These are phyloP conservation scores for Scaptomyza tumidula DNA, from an alignment of 2,888 invertebrate genomes.

Conservation along the genomic window DNA sequence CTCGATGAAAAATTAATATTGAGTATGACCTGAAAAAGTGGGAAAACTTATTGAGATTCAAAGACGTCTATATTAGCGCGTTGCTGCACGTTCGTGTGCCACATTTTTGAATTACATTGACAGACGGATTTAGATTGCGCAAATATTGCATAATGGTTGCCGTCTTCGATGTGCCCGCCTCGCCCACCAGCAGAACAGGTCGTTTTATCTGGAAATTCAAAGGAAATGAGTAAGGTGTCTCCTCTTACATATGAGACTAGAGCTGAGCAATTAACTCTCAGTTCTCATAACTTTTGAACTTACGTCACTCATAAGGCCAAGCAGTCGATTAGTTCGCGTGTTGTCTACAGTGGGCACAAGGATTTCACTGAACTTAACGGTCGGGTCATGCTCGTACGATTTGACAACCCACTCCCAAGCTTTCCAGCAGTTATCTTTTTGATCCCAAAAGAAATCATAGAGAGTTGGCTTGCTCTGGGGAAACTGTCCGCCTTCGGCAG, in stretches of 20 bases:
- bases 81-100: constrained; percentile 18
- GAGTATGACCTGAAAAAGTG: constrained; percentile 87
- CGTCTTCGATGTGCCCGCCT: constrained; percentile 96
- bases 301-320: constrained; percentile 91
- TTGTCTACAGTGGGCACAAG: constrained; percentile 96
- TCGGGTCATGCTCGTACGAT: constrained; percentile 89
- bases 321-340: constrained; percentile 90
- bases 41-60: not conserved
- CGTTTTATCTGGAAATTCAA: constrained; percentile 86
- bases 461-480: constrained; percentile 90
- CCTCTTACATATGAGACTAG: not conserved
- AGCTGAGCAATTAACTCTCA: not conserved
- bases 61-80: constrained; percentile 33
- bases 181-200: constrained; percentile 94
- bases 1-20: constrained; percentile 96
- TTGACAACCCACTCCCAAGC: constrained; percentile 94
- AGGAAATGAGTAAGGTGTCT: not conserved
- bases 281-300: constrained; percentile 20
- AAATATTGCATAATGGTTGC: constrained; percentile 94
- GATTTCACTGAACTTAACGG: constrained; percentile 91
- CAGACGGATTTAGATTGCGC: constrained; percentile 88
- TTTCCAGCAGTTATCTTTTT: constrained; percentile 89
- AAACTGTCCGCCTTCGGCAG: constrained; percentile 89
- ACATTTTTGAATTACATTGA: constrained; percentile 86
- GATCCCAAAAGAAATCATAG: constrained; percentile 93